Conservation (phyloP, 2,113 vertebrate species). For the Rhea pennata region DNA sequence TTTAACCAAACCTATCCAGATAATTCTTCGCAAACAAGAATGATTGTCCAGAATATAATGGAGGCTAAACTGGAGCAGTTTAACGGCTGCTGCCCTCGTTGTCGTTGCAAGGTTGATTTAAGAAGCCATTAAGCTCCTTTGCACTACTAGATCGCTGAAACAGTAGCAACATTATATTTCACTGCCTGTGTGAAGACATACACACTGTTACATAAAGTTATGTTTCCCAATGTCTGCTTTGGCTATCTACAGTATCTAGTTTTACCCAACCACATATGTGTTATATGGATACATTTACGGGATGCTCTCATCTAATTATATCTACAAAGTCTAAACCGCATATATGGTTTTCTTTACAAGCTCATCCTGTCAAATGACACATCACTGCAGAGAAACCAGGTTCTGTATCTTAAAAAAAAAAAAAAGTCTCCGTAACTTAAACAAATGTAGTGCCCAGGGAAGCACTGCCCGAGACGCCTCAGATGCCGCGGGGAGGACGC, state of each 20-base stretch:
- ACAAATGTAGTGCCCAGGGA: accelerated
- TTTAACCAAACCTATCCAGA: background rate
- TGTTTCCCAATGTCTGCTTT: background rate
- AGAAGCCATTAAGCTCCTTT: background rate
- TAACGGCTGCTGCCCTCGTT: background rate
- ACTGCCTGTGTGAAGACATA: background rate
- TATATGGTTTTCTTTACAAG: constrained; percentile 42
- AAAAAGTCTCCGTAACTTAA: background rate
- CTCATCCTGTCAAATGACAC: constrained; percentile 30
- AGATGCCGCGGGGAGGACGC: background rate
- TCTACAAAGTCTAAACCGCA: constrained; percentile 1
- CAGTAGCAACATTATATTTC: background rate
- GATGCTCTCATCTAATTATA: background rate
- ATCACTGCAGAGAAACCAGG: constrained; percentile 32
- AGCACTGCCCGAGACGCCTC: background rate
- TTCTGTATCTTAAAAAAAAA: constrained; percentile 2
- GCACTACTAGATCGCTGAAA: background rate
- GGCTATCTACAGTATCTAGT: background rate
- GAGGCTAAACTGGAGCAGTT: background rate
- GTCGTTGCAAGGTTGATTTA: background rate
- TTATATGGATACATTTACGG: constrained; percentile 9
- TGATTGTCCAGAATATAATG: background rate
- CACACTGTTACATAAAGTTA: background rate
- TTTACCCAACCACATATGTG: background rate
- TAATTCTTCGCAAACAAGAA: background rate